Percentiles rank a stretch among this genome's conserved stretches.
These are phyloP conservation scores for Abrostola triplasia DNA, from an alignment of 2,888 invertebrate species.

Conservation along the genomic window DNA sequence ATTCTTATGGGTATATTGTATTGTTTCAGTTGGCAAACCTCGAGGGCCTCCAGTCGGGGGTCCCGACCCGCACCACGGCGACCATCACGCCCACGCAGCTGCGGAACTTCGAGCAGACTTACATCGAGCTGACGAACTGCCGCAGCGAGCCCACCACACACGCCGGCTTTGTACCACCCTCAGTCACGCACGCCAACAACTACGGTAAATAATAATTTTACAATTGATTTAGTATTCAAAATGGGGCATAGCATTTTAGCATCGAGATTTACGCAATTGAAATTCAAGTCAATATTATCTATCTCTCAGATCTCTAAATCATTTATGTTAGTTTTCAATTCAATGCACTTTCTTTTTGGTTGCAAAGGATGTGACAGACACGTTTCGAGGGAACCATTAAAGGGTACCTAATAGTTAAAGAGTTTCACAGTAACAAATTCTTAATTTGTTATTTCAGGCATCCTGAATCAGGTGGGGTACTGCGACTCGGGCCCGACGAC, in stretches of 20 bases:
- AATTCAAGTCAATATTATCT: no score
- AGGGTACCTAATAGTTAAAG: no score
- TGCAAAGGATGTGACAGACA: no score
- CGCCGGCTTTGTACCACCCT: slow-evolving; percentile 97
- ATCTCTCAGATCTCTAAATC: no score
- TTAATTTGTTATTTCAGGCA: slow-evolving; percentile 72
- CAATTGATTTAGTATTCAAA: neutral
- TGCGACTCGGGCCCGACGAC: slow-evolving; percentile 85
- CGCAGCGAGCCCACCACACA: slow-evolving; percentile 93
- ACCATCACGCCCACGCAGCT: slow-evolving; percentile 98
- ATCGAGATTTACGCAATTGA: no score
- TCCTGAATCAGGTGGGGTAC: slow-evolving; percentile 83
- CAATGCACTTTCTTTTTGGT: no score
- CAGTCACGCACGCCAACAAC: slow-evolving; percentile 85
- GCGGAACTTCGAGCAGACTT: slow-evolving; percentile 96
- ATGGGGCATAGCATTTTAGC: no score
- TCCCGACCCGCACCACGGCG: slow-evolving; percentile 97
- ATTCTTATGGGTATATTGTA: slow-evolving; percentile 51
- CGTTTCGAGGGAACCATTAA: no score
- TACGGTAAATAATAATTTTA: slow-evolving; percentile 77
- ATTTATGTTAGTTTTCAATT: no score
- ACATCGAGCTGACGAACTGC: slow-evolving; percentile 95
- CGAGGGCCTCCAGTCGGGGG: slow-evolving; percentile 95
- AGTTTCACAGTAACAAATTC: neutral
- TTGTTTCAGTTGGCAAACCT: slow-evolving; percentile 93